These are phyloP conservation scores for Callithrix jacchus DNA, from an alignment of 2,113 vertebrate species.

Conservation along the genomic window DNA sequence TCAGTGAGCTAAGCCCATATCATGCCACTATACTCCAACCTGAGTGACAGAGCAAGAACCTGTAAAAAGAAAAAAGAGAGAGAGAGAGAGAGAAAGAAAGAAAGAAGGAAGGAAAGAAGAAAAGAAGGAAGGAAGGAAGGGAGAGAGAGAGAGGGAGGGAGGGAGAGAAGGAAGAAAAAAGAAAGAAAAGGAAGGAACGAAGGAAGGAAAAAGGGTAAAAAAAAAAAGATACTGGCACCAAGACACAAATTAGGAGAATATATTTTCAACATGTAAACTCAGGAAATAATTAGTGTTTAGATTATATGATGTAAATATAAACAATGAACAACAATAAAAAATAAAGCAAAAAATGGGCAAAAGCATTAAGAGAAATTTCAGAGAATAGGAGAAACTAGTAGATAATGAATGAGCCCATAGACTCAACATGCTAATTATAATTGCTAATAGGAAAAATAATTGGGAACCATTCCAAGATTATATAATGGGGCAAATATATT, in stretches of 20 bases:
- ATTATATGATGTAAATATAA: not conserved
- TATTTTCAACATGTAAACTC: not conserved
- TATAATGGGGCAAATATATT: not conserved
- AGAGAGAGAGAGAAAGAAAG: rapidly evolving
- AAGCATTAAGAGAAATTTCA: not conserved
- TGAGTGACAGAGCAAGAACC: not conserved
- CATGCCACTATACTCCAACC: not conserved
- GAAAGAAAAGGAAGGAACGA: no score
- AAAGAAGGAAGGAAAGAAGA: no score
- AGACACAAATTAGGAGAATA: not conserved
- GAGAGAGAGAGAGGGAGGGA: no score
- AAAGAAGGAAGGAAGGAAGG: rapidly evolving
- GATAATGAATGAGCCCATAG: not conserved
- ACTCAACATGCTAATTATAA: not conserved
- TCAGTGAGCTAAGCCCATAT: not conserved
- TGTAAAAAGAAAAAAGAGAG: not conserved
- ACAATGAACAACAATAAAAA: not conserved
- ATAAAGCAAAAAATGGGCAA: not conserved
- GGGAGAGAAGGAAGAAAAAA: no score
- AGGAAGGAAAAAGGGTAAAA: no score
- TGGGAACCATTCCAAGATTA: not conserved
- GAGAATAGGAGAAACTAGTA: not conserved
- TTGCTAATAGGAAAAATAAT: not conserved
- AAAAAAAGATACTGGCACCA: not conserved
- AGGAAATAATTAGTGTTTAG: not conserved